These are phyloP conservation scores for Cacoxenus indagator DNA, from an alignment of 2,888 invertebrate species.

Conservation along the genomic window DNA sequence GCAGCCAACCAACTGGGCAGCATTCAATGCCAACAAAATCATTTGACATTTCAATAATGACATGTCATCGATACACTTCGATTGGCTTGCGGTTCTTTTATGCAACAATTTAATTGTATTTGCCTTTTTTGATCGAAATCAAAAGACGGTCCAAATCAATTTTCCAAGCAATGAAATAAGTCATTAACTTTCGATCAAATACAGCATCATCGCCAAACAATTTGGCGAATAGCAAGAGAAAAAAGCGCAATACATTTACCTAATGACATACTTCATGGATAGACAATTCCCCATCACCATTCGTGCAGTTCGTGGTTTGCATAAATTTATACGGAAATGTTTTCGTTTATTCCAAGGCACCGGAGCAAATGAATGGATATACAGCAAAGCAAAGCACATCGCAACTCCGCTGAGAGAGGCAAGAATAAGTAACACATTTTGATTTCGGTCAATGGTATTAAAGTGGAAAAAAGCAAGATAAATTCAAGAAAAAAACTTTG, in stretches of 20 bases:
- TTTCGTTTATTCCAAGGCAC: constrained; percentile 1
- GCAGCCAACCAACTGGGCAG: too few species aligned
- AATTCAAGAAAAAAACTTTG: too few species aligned
- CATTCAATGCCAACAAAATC: not conserved
- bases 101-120: not conserved
- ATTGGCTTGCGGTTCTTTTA: not conserved
- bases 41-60: constrained; percentile 17
- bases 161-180: constrained; percentile 34
- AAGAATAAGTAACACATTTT: too few species aligned
- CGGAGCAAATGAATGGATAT: too few species aligned
- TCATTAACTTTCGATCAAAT: constrained; percentile 23
- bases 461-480: too few species aligned
- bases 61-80: constrained; percentile 13
- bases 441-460: too few species aligned
- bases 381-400: too few species aligned
- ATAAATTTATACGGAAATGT: constrained; percentile 9
- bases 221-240: not conserved
- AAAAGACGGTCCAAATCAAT: constrained; percentile 24
- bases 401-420: too few species aligned
- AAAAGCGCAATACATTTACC: constrained; percentile 30
- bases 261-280: constrained; percentile 24
- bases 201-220: not conserved
- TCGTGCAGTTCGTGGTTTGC: not conserved
- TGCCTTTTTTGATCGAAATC: not conserved
- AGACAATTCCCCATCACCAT: not conserved